Conservation (phyloP, 2,888 invertebrate species). For the Diarsia dahlii region DNA sequence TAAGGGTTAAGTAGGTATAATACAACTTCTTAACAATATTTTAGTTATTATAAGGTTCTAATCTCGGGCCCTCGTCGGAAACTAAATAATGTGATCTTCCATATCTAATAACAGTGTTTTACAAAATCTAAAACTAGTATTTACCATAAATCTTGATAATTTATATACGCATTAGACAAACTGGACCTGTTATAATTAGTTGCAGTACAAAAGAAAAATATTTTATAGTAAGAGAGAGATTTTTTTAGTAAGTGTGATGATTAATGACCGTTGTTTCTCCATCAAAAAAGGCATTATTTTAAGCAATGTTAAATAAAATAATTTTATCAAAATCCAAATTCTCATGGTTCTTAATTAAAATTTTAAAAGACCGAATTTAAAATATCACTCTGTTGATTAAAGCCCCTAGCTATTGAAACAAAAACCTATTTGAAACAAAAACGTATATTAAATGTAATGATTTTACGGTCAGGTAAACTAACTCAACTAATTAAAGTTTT, state of each 20-base stretch:
- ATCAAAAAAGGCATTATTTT: neutral
- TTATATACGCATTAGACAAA: neutral
- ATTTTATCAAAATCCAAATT: neutral
- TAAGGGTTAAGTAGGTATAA: no score
- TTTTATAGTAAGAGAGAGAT: neutral
- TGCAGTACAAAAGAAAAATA: neutral
- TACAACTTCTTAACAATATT: neutral
- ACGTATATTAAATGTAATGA: neutral
- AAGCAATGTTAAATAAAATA: neutral
- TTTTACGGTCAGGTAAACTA: constrained; percentile 24
- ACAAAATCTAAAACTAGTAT: neutral
- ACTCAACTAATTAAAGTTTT: constrained; percentile 46
- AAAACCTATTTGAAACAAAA: constrained; percentile 31
- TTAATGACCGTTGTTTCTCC: neutral
- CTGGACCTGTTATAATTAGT: neutral
- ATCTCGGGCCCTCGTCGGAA: neutral
- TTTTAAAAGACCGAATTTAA: neutral
- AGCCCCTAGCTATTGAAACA: neutral
- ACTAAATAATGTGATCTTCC: neutral
- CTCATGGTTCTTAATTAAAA: neutral
- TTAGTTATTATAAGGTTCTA: neutral
- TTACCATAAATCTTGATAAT: neutral
- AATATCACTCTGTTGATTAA: neutral
- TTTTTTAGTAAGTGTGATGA: neutral
- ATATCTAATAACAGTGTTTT: neutral